Percentiles rank a stretch among this genome's conserved stretches.
phyloP scores from a whole-genome alignment of 2,888 invertebrate genomes.

The Morinoia aosen region DNA sequence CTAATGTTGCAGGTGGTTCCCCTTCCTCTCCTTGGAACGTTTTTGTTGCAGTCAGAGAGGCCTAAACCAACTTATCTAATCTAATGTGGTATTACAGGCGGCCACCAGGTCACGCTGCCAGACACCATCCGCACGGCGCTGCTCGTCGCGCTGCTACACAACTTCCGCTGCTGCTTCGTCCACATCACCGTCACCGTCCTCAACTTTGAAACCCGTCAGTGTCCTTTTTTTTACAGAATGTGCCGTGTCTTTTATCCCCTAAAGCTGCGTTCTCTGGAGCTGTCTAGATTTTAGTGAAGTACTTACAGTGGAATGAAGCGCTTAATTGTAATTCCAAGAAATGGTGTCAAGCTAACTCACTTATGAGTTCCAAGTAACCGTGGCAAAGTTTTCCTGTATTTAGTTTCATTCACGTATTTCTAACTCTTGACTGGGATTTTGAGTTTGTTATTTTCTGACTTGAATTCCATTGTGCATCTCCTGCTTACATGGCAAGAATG shows the following conservation, averaged over 20 bases:
- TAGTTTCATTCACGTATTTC: too few relatives aligned
- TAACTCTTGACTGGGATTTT: too few relatives aligned
- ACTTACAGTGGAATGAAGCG: background rate
- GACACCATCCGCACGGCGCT: constrained; percentile 31
- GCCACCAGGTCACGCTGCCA: background rate
- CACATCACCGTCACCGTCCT: constrained; percentile 22
- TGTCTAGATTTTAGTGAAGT: background rate
- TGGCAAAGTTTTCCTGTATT: too few relatives aligned
- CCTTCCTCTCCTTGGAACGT: too few relatives aligned
- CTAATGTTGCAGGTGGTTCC: too few relatives aligned
- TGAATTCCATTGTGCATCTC: too few relatives aligned
- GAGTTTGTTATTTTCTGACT: too few relatives aligned
- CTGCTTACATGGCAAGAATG: too few relatives aligned
- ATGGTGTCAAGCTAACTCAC: too few relatives aligned
- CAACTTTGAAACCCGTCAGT: constrained; percentile 20
- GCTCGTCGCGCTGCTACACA: constrained; percentile 20
- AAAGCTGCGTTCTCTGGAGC: background rate
- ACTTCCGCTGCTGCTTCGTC: constrained; percentile 42
- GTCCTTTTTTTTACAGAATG: background rate
- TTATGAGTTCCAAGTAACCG: too few relatives aligned
- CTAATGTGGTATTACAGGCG: background rate
- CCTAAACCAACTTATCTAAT: background rate
- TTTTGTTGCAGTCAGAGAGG: too few relatives aligned
- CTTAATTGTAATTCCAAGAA: too few relatives aligned
- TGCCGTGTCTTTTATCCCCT: background rate